phyloP scores from a whole-genome alignment of 2,113 vertebrate species.

The Rattus rattus region DNA sequence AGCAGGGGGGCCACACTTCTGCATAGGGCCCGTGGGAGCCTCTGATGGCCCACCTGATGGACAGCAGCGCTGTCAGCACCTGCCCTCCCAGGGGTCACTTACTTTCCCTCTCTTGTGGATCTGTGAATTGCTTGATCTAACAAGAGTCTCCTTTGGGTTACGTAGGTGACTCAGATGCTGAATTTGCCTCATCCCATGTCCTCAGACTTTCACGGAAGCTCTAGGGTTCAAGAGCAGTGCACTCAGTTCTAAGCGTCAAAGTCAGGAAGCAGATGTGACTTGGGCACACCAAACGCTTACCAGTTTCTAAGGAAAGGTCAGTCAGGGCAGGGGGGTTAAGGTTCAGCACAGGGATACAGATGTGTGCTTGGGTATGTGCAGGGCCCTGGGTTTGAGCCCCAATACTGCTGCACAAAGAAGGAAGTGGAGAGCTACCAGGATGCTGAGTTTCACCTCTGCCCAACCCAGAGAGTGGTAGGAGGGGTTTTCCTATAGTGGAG shows the following conservation, averaged over 20 bases:
- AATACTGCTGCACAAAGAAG: neutral
- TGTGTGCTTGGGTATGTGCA: neutral
- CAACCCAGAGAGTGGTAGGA: no score
- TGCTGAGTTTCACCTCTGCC: neutral
- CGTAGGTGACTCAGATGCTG: neutral
- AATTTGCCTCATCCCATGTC: neutral
- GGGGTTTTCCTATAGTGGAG: neutral
- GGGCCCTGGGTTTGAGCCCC: neutral
- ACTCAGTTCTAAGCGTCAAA: neutral
- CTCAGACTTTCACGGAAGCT: neutral
- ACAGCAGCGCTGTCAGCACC: neutral
- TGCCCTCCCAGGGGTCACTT: neutral
- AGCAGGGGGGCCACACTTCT: neutral
- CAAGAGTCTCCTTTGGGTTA: neutral
- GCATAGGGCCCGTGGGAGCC: neutral
- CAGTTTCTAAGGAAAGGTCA: neutral
- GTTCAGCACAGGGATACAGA: no score
- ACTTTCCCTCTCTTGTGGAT: neutral
- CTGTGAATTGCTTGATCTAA: neutral
- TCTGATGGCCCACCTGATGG: neutral
- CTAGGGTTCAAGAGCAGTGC: neutral
- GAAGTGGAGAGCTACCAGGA: neutral
- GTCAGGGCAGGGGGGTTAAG: neutral
- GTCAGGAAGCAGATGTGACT: no score
- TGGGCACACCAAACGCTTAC: no score